Percentiles rank a stretch among this genome's conserved stretches.
Conservation (phyloP, 2,113 vertebrate genomes). For the Callionymus lyra region DNA sequence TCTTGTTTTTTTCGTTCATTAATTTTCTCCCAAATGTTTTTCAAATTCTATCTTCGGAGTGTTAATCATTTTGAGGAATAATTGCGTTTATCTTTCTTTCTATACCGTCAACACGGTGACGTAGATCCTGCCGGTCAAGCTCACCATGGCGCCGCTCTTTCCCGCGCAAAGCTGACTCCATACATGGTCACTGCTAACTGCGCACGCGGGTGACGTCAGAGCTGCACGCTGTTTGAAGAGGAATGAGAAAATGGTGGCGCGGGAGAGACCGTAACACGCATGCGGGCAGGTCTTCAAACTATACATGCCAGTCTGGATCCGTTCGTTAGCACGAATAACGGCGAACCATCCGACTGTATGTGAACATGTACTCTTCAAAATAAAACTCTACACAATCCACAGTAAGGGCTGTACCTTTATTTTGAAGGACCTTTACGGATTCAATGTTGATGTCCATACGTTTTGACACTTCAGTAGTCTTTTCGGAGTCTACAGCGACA, state of each 20-base stretch:
- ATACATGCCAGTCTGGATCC: not conserved
- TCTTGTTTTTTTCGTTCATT: no score
- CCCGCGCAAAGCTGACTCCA: slow-evolving; percentile 8
- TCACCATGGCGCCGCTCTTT: slow-evolving; percentile 34
- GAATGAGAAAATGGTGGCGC: slow-evolving; percentile 62
- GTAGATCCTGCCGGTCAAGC: not conserved
- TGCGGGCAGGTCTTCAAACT: slow-evolving; percentile 54
- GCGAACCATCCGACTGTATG: no score
- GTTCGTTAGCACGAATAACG: not conserved
- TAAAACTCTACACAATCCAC: not conserved
- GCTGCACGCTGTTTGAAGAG: slow-evolving; percentile 60
- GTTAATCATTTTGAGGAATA: no score
- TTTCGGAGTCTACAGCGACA: no score
- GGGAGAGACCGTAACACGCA: slow-evolving; percentile 48
- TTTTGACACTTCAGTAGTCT: not conserved
- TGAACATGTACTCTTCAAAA: slow-evolving; percentile 8
- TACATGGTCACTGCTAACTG: not conserved
- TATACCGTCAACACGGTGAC: no score
- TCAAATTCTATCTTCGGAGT: no score
- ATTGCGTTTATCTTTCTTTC: no score
- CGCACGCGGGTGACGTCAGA: slow-evolving; percentile 35
- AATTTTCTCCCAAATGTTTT: no score
- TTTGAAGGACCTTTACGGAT: not conserved
- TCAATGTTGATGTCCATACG: fast-evolving
- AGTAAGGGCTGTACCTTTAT: not conserved